Evolutionary conservation across 1,140 invertebrate species (phyloP).

Genomic region (Lepidurus packardi): DNA sequence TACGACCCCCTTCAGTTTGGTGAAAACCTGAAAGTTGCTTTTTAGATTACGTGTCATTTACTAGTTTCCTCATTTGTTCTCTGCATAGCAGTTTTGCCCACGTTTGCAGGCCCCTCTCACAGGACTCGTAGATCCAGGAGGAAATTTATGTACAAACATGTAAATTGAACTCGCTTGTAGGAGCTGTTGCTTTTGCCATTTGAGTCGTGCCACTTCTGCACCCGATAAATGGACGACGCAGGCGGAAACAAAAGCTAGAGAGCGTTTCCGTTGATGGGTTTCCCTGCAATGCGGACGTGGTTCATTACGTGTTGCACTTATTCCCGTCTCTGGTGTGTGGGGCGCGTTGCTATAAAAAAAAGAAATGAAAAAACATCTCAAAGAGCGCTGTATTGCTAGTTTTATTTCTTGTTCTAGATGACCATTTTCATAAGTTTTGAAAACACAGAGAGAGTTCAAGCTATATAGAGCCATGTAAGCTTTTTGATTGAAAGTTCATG

Average conservation of each 20-base stretch:
- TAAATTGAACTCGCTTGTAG: neutral
- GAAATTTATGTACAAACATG: neutral
- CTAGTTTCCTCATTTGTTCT: neutral
- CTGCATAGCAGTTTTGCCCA: too few species aligned
- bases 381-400: too few species aligned
- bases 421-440: too few species aligned
- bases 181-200: conserved; percentile 2
- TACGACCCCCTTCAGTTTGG: too few species aligned
- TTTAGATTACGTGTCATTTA: neutral
- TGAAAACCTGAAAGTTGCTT: too few species aligned
- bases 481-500: too few species aligned
- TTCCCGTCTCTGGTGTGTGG: neutral
- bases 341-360: neutral
- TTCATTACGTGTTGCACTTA: conserved; percentile 9
- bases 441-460: too few species aligned
- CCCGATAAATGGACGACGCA: neutral
- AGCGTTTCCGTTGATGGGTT: conserved; percentile 1
- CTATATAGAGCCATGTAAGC: too few species aligned
- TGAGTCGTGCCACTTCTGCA: conserved; percentile 1
- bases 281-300: conserved; percentile 20
- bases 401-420: too few species aligned
- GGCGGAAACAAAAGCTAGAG: neutral
- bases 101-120: neutral
- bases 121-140: neutral
- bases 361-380: neutral